Evolutionary conservation across 2,113 vertebrate genomes (phyloP).

Genomic region (Campylomormyrus numenius): DNA sequence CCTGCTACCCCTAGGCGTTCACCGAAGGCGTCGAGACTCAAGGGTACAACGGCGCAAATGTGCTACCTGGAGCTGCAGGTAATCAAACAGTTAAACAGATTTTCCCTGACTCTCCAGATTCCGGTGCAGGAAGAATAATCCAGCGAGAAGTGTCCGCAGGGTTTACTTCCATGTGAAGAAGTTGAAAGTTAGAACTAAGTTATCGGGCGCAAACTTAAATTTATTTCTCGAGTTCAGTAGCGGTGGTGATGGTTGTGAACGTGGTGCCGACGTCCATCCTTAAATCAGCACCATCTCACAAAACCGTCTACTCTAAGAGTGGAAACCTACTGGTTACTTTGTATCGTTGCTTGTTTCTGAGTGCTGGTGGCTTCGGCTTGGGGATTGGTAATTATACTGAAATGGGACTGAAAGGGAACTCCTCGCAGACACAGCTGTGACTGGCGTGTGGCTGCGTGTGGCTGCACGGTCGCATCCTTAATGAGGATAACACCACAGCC

Average conservation of each 20-base stretch:
- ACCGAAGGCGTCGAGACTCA: neutral
- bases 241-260: neutral
- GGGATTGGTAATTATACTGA: neutral
- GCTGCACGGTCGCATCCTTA: neutral
- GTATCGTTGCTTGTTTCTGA: neutral
- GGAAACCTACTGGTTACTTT: neutral
- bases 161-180: neutral
- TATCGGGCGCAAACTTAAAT: neutral
- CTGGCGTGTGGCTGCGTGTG: neutral
- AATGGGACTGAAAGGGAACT: neutral
- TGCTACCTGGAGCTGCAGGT: neutral
- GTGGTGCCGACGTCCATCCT: neutral
- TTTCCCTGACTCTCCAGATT: slow-evolving; percentile 9
- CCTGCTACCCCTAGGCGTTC: neutral
- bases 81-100: neutral
- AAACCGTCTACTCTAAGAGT: neutral
- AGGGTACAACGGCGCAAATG: neutral
- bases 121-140: neutral
- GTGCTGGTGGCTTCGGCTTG: neutral
- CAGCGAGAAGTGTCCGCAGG: neutral
- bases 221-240: neutral
- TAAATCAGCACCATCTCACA: neutral
- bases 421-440: neutral
- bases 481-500: neutral
- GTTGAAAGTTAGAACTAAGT: neutral